A percentile compares a stretch with the other conserved stretches of the same genome.
Conservation (phyloP, 2,888 invertebrate genomes). For the Hypsopygia costalis region DNA sequence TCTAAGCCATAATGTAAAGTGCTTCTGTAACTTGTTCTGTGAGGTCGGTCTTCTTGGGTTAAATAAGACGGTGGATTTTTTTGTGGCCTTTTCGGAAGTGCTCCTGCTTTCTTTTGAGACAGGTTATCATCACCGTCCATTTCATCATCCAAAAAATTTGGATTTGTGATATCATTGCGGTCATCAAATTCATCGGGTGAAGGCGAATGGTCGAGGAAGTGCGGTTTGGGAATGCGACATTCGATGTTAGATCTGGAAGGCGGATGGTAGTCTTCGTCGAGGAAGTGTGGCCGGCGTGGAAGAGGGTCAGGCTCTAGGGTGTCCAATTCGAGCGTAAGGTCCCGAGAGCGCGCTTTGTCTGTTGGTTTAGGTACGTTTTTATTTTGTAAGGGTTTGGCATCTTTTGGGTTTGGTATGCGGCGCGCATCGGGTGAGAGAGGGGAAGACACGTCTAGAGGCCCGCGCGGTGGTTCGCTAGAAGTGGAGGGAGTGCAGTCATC, state of each 20-base stretch:
- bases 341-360: constrained; percentile 67
- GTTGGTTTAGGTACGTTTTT: constrained; percentile 42
- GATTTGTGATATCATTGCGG: constrained; percentile 71
- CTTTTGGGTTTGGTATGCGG: constrained; percentile 56
- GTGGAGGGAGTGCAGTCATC: constrained; percentile 74
- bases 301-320: constrained; percentile 55
- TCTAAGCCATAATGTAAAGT: constrained; percentile 69
- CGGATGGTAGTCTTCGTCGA: constrained; percentile 82
- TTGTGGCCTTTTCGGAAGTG: constrained; percentile 58
- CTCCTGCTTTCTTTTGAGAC: constrained; percentile 63
- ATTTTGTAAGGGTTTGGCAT: constrained; percentile 43
- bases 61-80: constrained; percentile 51
- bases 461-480: constrained; percentile 58
- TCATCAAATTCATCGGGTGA: constrained; percentile 76
- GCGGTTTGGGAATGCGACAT: constrained; percentile 76
- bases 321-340: constrained; percentile 64
- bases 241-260: constrained; percentile 76
- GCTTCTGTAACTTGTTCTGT: constrained; percentile 64
- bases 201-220: constrained; percentile 74
- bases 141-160: constrained; percentile 72
- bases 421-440: constrained; percentile 53
- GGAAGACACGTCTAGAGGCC: constrained; percentile 43
- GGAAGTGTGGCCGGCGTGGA: constrained; percentile 80
- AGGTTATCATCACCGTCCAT: constrained; percentile 59
- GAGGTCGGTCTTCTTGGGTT: constrained; percentile 60